phyloP scores from a whole-genome alignment of 2,113 vertebrate genomes.

The Lepidothrix coronata region DNA sequence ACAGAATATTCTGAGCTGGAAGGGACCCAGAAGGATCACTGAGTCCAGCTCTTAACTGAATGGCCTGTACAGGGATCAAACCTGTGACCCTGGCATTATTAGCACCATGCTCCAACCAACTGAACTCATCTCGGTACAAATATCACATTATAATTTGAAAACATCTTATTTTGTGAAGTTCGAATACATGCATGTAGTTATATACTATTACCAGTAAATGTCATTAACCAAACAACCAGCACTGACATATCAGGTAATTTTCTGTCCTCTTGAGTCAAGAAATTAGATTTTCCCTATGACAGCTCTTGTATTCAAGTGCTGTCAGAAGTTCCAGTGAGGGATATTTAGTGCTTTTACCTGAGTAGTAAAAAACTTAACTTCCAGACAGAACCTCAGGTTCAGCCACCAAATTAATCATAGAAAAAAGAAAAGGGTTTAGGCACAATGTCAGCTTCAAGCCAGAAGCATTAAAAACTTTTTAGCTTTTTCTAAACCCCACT shows the following conservation, averaged over 20 bases:
- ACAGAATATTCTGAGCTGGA: not conserved
- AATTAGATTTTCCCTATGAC: not conserved
- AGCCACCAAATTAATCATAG: not conserved
- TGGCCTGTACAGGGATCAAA: not conserved
- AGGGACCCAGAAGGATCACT: not conserved
- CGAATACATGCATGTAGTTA: not conserved
- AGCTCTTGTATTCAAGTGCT: not conserved
- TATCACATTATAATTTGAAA: fast-evolving
- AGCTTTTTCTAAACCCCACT: not conserved
- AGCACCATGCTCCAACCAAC: not conserved
- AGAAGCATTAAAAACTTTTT: not conserved
- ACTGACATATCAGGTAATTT: not conserved
- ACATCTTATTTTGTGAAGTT: not conserved
- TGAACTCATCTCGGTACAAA: not conserved
- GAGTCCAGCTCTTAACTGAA: not conserved
- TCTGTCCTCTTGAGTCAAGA: not conserved
- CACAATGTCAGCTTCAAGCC: not conserved
- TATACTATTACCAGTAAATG: not conserved
- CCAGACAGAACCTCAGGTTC: not conserved
- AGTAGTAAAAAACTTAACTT: not conserved
- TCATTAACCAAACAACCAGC: not conserved
- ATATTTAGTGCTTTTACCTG: not conserved
- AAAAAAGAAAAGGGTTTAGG: not conserved
- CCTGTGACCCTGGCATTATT: not conserved
- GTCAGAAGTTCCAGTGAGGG: not conserved